Evolutionary conservation across 2,888 invertebrate species (phyloP).

Genomic region (Xestia c-nigrum): DNA sequence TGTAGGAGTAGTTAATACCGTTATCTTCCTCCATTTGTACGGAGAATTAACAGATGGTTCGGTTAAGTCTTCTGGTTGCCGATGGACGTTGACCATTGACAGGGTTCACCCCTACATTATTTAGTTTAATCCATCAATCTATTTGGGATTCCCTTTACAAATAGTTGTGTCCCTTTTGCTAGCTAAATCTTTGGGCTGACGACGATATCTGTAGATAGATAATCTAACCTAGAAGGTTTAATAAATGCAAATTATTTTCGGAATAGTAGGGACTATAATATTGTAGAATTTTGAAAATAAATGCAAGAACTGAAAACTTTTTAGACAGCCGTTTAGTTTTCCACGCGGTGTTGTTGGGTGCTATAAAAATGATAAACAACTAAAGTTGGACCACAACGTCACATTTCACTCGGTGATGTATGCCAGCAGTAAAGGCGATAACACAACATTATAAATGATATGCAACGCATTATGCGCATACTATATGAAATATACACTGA

Average conservation of each 20-base stretch:
- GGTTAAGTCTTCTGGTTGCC: constrained; percentile 50
- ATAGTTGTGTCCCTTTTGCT: constrained; percentile 21
- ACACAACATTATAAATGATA: constrained; percentile 66
- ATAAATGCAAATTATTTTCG: neutral
- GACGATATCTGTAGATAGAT: neutral
- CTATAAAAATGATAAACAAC: constrained; percentile 70
- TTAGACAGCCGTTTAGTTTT: constrained; percentile 52
- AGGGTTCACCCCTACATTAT: constrained; percentile 53
- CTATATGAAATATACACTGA: constrained; percentile 57
- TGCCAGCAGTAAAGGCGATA: constrained; percentile 62
- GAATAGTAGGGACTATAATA: neutral
- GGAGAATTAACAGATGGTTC: constrained; percentile 53
- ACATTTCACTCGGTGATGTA: constrained; percentile 66
- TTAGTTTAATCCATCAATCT: constrained; percentile 62
- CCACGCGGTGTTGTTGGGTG: constrained; percentile 57
- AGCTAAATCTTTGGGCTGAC: neutral
- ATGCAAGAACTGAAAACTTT: constrained; percentile 44
- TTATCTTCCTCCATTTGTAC: constrained; percentile 48
- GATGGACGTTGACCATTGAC: constrained; percentile 54
- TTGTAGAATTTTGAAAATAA: constrained; percentile 34
- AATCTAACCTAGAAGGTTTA: neutral
- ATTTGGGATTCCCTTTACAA: constrained; percentile 47
- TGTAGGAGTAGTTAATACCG: constrained; percentile 45
- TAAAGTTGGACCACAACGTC: constrained; percentile 63
- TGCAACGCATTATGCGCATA: constrained; percentile 58